Conservation (phyloP, 2,888 invertebrate species). For the Onchidella celtica region DNA sequence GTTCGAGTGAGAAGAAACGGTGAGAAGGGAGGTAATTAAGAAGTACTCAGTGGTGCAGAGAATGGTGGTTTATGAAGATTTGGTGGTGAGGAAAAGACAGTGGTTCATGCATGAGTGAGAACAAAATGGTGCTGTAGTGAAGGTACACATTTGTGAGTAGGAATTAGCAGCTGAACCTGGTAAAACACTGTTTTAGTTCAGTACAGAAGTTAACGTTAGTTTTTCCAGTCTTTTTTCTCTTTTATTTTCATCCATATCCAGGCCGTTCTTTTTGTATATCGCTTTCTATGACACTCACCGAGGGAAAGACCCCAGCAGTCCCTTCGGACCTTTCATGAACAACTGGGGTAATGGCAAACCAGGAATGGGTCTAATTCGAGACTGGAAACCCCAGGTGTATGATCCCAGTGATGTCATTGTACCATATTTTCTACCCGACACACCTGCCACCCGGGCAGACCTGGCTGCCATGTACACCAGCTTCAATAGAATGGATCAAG, state of each 20-base stretch:
- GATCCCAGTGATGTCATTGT: constrained; percentile 90
- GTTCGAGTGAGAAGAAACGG: no score
- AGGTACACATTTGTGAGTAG: no score
- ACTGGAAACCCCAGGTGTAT: constrained; percentile 94
- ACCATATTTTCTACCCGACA: constrained; percentile 89
- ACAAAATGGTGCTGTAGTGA: no score
- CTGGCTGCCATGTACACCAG: constrained; percentile 94
- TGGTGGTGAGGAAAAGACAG: no score
- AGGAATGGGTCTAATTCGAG: constrained; percentile 89
- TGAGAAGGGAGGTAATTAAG: no score
- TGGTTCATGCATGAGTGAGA: no score
- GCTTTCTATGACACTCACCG: constrained; percentile 47
- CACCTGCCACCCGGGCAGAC: constrained; percentile 89
- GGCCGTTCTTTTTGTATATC: constrained; percentile 50
- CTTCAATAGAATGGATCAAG: constrained; percentile 93
- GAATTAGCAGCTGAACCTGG: no score
- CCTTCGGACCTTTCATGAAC: constrained; percentile 46
- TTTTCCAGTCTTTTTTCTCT: no score
- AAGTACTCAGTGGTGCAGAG: no score
- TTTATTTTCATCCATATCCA: constrained; percentile 2
- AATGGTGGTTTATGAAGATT: no score
- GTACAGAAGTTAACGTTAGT: no score
- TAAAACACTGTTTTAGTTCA: no score
- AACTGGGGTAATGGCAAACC: constrained; percentile 74
- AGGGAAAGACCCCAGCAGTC: neutral